These are phyloP conservation scores for Xiphias gladius DNA, from an alignment of 2,113 vertebrate species.

Conservation along the genomic window DNA sequence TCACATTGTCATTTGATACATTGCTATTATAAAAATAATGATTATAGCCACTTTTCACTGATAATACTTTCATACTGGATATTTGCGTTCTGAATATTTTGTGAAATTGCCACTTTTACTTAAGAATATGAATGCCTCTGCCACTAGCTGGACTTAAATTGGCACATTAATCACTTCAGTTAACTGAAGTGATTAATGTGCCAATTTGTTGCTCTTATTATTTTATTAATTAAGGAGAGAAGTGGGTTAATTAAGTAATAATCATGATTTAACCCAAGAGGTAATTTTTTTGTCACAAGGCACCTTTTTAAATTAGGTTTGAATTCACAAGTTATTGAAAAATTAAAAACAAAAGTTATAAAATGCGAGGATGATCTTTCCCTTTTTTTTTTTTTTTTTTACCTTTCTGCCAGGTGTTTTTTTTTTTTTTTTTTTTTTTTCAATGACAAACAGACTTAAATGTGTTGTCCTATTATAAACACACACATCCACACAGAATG, in stretches of 20 bases:
- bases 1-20: too few species aligned
- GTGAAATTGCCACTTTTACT: background rate
- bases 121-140: background rate
- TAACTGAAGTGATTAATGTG: background rate
- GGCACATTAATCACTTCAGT: constrained; percentile 14
- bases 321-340: background rate
- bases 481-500: background rate
- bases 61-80: background rate
- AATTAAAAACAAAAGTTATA: background rate
- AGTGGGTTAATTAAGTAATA: background rate
- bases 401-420: background rate
- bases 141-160: background rate
- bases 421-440: background rate
- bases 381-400: background rate
- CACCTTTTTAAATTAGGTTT: background rate
- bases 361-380: background rate
- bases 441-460: background rate
- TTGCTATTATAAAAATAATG: too few species aligned
- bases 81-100: background rate
- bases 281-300: background rate
- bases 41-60: background rate
- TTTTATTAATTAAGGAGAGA: constrained; percentile 21
- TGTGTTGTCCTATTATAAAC: constrained; percentile 7
- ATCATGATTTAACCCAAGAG: background rate
- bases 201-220: background rate